Evolutionary conservation across 2,888 invertebrate genomes (phyloP).

Genomic region (Tenthredo livida): DNA sequence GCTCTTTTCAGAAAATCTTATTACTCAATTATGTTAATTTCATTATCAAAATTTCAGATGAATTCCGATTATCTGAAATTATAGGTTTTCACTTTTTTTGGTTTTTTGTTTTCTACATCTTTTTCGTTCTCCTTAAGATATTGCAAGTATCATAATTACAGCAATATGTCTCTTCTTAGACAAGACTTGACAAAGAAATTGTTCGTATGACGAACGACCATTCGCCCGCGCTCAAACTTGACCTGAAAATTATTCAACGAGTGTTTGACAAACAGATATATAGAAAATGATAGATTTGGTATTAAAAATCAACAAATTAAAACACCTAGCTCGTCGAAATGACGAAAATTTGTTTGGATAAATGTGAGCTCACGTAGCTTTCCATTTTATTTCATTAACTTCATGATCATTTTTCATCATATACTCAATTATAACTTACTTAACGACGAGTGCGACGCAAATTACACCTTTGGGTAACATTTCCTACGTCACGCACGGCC

Average conservation of each 20-base stretch:
- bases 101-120: not conserved
- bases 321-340: not conserved
- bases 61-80: too few species aligned
- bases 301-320: not conserved
- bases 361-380: not conserved
- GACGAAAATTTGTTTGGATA: not conserved
- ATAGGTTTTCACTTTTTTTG: not conserved
- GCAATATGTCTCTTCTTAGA: not conserved
- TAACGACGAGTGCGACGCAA: not conserved
- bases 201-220: not conserved
- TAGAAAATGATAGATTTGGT: not conserved
- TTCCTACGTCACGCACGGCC: not conserved
- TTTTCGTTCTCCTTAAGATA: not conserved
- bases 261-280: not conserved
- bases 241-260: slow-evolving; percentile 8
- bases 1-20: not conserved
- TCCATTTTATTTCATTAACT: slow-evolving; percentile 19
- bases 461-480: not conserved
- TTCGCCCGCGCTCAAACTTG: not conserved
- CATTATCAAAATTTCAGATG: too few species aligned
- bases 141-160: slow-evolving; percentile 17
- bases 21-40: not conserved
- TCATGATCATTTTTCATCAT: slow-evolving; percentile 21
- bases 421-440: not conserved
- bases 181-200: not conserved